Percentiles rank a stretch among this genome's conserved stretches.
These are phyloP conservation scores for Sebastes hopkinsi DNA, from an alignment of 2,797 vertebrate species.

Conservation along the genomic window DNA sequence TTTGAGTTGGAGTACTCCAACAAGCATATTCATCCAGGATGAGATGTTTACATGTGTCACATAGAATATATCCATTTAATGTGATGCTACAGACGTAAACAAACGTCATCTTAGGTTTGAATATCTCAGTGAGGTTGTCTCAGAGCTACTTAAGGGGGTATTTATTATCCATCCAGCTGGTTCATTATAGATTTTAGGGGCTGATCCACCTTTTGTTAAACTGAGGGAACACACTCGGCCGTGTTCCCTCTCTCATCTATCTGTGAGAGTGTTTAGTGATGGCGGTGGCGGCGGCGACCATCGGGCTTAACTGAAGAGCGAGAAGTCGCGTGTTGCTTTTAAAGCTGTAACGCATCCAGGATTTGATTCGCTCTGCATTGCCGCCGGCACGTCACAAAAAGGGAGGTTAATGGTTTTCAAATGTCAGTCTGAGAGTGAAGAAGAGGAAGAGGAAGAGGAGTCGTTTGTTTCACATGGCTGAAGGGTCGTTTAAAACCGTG, in stretches of 20 bases:
- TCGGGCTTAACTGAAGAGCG: slow-evolving; percentile 28
- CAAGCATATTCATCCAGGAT: neutral
- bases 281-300: neutral
- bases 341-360: slow-evolving; percentile 28
- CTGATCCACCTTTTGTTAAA: neutral
- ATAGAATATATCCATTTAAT: neutral
- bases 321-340: slow-evolving; percentile 34
- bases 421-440: slow-evolving; percentile 49
- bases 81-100: neutral
- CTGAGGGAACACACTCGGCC: neutral
- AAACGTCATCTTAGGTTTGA: neutral
- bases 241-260: slow-evolving; percentile 4
- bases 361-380: slow-evolving; percentile 38
- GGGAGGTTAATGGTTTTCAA: slow-evolving; percentile 56
- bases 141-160: neutral
- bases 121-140: neutral
- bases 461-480: slow-evolving; percentile 3
- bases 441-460: neutral
- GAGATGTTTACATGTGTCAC: neutral
- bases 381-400: slow-evolving; percentile 22
- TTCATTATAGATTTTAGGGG: neutral
- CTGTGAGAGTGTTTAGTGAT: neutral
- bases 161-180: neutral
- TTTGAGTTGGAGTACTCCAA: no score
- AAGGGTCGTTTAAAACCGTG: slow-evolving; percentile 17